Conservation (phyloP, 2,888 invertebrate species). For the Scotopteryx bipunctaria region DNA sequence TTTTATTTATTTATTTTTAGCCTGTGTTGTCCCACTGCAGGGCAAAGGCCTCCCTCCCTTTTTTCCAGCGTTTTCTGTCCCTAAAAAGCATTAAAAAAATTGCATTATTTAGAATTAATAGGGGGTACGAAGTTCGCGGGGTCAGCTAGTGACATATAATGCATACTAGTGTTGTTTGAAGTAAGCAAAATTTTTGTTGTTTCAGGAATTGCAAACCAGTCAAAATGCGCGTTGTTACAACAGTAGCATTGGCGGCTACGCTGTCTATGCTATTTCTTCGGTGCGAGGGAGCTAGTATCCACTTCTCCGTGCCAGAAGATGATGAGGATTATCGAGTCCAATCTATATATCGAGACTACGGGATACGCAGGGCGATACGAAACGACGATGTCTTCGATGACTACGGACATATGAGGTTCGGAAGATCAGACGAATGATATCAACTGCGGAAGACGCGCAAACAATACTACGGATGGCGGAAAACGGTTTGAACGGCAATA, state of each 20-base stretch:
- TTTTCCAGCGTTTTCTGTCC: too few relatives aligned
- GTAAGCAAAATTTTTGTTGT: conserved; percentile 12
- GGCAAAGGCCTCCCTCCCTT: too few relatives aligned
- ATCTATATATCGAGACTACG: conserved; percentile 83
- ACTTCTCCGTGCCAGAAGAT: conserved; percentile 57
- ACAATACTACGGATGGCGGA: conserved; percentile 33
- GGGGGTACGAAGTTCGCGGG: too few relatives aligned
- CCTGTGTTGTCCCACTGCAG: too few relatives aligned
- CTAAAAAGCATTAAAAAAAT: too few relatives aligned
- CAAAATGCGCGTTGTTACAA: conserved; percentile 60
- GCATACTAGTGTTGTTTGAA: too few relatives aligned
- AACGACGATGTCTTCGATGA: conserved; percentile 88
- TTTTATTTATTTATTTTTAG: too few relatives aligned
- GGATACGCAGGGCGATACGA: conserved; percentile 71
- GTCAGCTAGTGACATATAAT: too few relatives aligned
- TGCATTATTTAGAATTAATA: too few relatives aligned
- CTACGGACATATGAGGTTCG: conserved; percentile 89
- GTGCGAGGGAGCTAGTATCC: conserved; percentile 59
- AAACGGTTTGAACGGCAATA: conserved; percentile 33
- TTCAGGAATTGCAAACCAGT: conserved; percentile 22
- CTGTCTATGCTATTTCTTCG: conserved; percentile 53
- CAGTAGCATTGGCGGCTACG: conserved; percentile 53
- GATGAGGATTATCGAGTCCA: conserved; percentile 64
- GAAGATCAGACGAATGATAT: conserved; percentile 73
- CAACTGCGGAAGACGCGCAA: not conserved